Evolutionary conservation across 2,888 invertebrate genomes (phyloP).

Genomic region (Sminthurides aquaticus): DNA sequence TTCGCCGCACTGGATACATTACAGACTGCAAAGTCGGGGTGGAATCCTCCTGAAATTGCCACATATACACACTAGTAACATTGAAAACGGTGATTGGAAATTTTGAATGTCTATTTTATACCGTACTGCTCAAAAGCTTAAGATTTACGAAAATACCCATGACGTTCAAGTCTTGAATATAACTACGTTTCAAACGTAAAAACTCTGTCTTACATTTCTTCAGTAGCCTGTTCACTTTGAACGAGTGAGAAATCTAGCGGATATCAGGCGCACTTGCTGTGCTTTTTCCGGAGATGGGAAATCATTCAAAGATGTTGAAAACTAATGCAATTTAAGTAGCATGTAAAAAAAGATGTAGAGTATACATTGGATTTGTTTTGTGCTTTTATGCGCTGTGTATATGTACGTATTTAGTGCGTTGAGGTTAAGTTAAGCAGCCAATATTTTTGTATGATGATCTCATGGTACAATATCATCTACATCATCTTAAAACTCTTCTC

Average conservation of each 20-base stretch:
- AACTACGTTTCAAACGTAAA: background rate
- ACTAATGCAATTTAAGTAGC: too few species aligned
- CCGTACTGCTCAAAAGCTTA: background rate
- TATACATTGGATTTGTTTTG: too few species aligned
- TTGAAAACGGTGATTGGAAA: background rate
- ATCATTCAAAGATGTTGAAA: background rate
- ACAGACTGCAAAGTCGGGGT: too few species aligned
- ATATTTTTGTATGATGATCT: conserved; percentile 26
- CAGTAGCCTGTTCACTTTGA: background rate
- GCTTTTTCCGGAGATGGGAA: too few species aligned
- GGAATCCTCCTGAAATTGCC: too few species aligned
- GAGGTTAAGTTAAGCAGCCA: background rate
- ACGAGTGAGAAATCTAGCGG: background rate
- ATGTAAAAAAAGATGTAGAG: too few species aligned
- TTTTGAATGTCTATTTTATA: background rate
- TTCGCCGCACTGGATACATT: too few species aligned
- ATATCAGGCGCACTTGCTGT: background rate
- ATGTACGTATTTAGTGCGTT: too few species aligned
- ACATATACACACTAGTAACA: too few species aligned
- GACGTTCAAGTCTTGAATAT: background rate
- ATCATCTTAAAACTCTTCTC: background rate
- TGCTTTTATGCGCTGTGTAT: background rate
- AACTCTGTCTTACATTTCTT: too few species aligned
- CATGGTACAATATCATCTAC: conserved; percentile 11
- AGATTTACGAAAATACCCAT: background rate